These are phyloP conservation scores for Poecilobothrus nobilitatus DNA, from an alignment of 2,888 invertebrate genomes.

Conservation along the genomic window DNA sequence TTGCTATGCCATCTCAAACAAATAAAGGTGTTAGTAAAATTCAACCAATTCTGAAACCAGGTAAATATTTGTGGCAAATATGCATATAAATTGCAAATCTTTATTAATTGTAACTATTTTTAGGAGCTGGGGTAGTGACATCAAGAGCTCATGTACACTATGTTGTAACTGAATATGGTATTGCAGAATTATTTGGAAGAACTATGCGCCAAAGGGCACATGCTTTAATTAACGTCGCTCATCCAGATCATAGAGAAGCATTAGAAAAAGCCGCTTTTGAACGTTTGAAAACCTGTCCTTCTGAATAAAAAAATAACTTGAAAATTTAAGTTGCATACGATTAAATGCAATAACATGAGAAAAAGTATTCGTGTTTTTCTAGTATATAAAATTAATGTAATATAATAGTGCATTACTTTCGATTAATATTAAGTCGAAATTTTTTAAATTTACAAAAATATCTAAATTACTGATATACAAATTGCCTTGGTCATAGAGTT, in stretches of 20 bases:
- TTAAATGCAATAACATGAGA: background rate
- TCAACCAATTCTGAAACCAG: constrained; percentile 68
- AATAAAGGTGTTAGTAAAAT: constrained; percentile 78
- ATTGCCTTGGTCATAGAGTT: no score
- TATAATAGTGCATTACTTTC: no score
- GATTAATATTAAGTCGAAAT: no score
- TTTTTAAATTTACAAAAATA: background rate
- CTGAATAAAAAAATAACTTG: constrained; percentile 21
- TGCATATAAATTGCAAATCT: background rate
- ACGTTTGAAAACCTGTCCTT: constrained; percentile 68
- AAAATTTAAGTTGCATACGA: background rate
- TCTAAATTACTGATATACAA: no score
- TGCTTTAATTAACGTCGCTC: constrained; percentile 79
- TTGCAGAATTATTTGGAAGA: constrained; percentile 84
- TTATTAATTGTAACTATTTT: constrained; percentile 22
- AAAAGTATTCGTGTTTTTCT: background rate
- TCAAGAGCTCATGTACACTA: constrained; percentile 88
- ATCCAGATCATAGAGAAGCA: constrained; percentile 74
- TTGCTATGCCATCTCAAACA: constrained; percentile 75
- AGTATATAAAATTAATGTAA: background rate
- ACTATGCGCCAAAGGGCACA: constrained; percentile 81
- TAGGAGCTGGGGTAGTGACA: constrained; percentile 91
- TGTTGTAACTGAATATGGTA: constrained; percentile 86
- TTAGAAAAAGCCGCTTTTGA: constrained; percentile 85
- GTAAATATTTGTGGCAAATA: no score